phyloP scores from a whole-genome alignment of 2,113 vertebrate species.

The Phoxinus phoxinus region DNA sequence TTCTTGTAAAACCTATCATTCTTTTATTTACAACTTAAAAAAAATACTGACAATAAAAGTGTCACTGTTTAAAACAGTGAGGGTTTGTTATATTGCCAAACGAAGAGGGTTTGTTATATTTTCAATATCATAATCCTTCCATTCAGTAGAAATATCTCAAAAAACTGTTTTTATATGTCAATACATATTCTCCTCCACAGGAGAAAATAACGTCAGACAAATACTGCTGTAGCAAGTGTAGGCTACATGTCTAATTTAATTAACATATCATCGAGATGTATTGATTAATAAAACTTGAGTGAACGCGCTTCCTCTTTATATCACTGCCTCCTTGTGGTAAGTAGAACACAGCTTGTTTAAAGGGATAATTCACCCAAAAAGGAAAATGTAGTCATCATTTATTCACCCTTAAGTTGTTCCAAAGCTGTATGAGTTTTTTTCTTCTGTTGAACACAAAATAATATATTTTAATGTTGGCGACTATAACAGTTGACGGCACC shows the following conservation, averaged over 20 bases:
- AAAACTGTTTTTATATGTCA: not conserved
- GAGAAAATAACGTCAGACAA: not conserved
- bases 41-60: not conserved
- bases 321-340: slow-evolving; percentile 45
- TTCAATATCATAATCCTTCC: not conserved
- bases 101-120: not conserved
- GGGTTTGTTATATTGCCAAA: not conserved
- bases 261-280: not conserved
- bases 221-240: not conserved
- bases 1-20: too few relatives aligned
- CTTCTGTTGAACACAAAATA: too few relatives aligned
- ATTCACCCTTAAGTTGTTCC: too few relatives aligned
- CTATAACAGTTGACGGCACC: too few relatives aligned
- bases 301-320: not conserved
- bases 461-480: too few relatives aligned
- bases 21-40: too few relatives aligned
- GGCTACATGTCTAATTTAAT: not conserved
- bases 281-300: not conserved
- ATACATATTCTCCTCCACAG: not conserved
- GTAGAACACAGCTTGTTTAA: not conserved
- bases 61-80: not conserved
- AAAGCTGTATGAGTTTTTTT: too few relatives aligned
- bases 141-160: not conserved
- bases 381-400: too few relatives aligned
- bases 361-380: too few relatives aligned